Evolutionary conservation across 2,113 vertebrate genomes (phyloP).

Genomic region (Odocoileus virginianus): DNA sequence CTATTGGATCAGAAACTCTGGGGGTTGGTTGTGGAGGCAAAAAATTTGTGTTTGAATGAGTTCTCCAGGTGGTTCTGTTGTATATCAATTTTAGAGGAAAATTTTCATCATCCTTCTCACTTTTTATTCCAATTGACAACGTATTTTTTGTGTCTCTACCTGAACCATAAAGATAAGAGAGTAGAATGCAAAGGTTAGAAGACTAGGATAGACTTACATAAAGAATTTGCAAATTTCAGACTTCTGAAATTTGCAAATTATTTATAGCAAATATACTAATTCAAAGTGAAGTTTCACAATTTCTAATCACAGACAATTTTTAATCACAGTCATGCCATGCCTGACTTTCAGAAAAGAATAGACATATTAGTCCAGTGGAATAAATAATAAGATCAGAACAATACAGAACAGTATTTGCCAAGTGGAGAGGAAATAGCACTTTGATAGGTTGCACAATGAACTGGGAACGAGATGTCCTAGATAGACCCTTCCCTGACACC

Average conservation of each 20-base stretch:
- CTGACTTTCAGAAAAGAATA: slow-evolving; percentile 12
- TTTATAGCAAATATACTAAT: not conserved
- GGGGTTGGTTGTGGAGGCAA: not conserved
- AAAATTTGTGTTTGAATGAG: not conserved
- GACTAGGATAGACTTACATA: not conserved
- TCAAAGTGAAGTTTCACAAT: not conserved
- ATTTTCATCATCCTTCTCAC: not conserved
- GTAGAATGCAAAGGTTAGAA: not conserved
- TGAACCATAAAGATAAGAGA: not conserved
- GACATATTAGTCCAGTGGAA: not conserved
- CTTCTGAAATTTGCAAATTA: not conserved
- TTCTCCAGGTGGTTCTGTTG: not conserved
- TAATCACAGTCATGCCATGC: not conserved
- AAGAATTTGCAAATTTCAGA: not conserved
- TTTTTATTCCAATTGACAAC: not conserved
- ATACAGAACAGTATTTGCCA: not conserved
- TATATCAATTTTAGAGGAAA: not conserved
- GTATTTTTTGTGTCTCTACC: not conserved
- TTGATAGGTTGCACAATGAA: not conserved
- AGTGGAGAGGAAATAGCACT: not conserved
- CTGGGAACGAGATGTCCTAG: not conserved
- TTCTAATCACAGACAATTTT: not conserved
- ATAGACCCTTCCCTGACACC: not conserved
- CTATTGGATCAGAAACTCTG: not conserved
- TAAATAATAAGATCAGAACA: not conserved